A percentile compares a stretch with the other conserved stretches of the same genome.
These are phyloP conservation scores for Lepus oiostolus DNA, from an alignment of 2,797 vertebrate species.

Conservation along the genomic window DNA sequence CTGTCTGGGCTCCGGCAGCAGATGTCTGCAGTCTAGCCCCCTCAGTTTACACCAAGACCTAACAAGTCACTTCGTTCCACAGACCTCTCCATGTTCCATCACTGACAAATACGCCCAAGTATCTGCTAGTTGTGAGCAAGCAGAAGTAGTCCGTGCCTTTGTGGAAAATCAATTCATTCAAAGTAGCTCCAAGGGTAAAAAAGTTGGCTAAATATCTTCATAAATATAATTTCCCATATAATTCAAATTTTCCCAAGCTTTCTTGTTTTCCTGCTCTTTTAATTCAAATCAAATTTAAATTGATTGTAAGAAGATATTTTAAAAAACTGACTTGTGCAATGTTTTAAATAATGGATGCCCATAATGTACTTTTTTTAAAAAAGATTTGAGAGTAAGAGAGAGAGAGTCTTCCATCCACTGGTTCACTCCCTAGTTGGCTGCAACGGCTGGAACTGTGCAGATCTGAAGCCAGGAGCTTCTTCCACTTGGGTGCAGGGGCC, in stretches of 20 bases:
- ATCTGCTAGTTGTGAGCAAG: constrained; percentile 34
- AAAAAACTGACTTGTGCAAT: not conserved
- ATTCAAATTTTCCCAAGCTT: not conserved
- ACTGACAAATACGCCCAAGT: not conserved
- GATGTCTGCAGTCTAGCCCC: not conserved
- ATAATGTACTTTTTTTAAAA: not conserved
- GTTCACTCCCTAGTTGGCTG: no score
- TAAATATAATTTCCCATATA: not conserved
- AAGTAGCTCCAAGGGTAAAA: not conserved
- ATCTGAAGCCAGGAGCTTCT: no score
- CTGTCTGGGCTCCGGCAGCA: not conserved
- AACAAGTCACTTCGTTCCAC: not conserved
- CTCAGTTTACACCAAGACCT: not conserved
- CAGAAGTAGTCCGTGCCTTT: not conserved
- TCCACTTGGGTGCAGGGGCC: no score
- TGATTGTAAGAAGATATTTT: not conserved
- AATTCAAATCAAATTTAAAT: constrained; percentile 18
- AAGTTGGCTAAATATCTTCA: constrained; percentile 9
- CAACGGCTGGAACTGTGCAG: no score
- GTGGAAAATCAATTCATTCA: constrained; percentile 19
- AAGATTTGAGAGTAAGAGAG: no score
- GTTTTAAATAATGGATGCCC: not conserved
- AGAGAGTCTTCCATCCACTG: no score
- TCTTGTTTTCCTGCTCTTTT: not conserved
- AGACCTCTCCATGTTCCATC: not conserved